Evolutionary conservation across 2,797 vertebrate genomes (phyloP), one percentile per base, ranked within the genome.

Genomic region (Coluber constrictor): DNA sequence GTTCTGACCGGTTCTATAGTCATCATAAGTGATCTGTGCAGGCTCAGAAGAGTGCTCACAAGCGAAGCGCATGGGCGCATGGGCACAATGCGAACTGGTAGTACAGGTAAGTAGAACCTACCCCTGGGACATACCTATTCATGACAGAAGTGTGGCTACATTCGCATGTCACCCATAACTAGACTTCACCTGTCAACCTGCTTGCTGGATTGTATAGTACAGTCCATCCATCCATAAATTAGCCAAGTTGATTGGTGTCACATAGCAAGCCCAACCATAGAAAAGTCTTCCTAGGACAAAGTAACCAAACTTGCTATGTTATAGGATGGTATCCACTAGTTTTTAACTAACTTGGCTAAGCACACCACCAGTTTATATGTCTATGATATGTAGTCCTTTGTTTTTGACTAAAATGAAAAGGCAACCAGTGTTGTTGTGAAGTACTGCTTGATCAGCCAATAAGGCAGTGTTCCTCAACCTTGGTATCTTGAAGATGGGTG

Each of bases 11-110:
- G 47, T 51, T 51, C 47, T 51, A 51, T 51, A 51, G 47, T 51
- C 47, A 51, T 51, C 47, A 51, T 51, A 51, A 51, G 47, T 51
- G 47, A 51, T 51, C 47, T 51, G 47, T 6, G 6, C 47, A 51
- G 47, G 47, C 47, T 0, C 47, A 51, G 47, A 51, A 51, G 47
- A 51, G 47, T 51, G 47, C 0, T 6, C 1, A 7, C 7, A 51
- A 51, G 47, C 1, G 47, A 51, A 51, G 47, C 47, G 1, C 1
- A 0, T 6, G 0, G 47, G 47, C 6, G 6, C 47, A 51, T 6
- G 7, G 47, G 47, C 6, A 6, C 47, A 51, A 51, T 51, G 47
- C 1, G 0, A 51, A 51, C 47, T 7, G 47, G 47, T 51, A 51
- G 7, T 51, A 51, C 7, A 51, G 47, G 47, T 51, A 51, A 51